Percentiles rank a stretch among this genome's conserved stretches.
Conservation (phyloP, 92 coral and sea anemone species). For the Scolanthus callimorphus region DNA sequence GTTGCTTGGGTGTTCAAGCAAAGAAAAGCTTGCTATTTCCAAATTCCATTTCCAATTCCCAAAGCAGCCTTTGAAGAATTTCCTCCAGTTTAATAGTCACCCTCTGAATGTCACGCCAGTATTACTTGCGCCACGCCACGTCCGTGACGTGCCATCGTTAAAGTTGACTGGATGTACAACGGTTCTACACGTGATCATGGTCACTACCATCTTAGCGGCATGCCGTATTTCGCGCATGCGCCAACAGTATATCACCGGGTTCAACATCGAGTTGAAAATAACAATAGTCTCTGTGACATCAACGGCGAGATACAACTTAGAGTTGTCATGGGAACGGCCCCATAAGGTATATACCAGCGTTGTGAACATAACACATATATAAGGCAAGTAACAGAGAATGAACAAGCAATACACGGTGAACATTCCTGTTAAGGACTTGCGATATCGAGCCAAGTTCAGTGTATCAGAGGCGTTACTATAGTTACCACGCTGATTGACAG, state of each 20-base stretch:
- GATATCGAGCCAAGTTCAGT: constrained; percentile 32
- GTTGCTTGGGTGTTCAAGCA: no score
- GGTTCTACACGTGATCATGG: constrained; percentile 4
- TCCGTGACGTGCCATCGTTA: background rate
- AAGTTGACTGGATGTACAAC: constrained; percentile 16
- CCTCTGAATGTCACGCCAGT: no score
- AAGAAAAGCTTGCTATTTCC: no score
- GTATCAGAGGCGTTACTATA: background rate
- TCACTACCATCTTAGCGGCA: constrained; percentile 12
- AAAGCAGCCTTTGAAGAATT: no score
- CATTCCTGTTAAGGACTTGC: constrained; percentile 48
- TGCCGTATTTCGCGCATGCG: constrained; percentile 36
- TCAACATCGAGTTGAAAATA: constrained; percentile 25
- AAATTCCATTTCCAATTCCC: no score
- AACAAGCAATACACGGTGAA: constrained; percentile 41
- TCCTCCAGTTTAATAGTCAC: no score
- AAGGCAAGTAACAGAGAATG: constrained; percentile 44
- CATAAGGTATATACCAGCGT: background rate
- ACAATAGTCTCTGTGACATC: constrained; percentile 31
- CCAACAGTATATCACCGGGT: constrained; percentile 33
- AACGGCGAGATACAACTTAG: constrained; percentile 13
- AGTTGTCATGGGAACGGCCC: background rate
- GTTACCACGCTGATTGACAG: background rate
- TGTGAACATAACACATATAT: constrained; percentile 30
- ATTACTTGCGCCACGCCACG: background rate